Percentiles rank a stretch among this genome's conserved stretches.
phyloP scores from a whole-genome alignment of 2,797 vertebrate genomes.

The Antennarius maculatus region DNA sequence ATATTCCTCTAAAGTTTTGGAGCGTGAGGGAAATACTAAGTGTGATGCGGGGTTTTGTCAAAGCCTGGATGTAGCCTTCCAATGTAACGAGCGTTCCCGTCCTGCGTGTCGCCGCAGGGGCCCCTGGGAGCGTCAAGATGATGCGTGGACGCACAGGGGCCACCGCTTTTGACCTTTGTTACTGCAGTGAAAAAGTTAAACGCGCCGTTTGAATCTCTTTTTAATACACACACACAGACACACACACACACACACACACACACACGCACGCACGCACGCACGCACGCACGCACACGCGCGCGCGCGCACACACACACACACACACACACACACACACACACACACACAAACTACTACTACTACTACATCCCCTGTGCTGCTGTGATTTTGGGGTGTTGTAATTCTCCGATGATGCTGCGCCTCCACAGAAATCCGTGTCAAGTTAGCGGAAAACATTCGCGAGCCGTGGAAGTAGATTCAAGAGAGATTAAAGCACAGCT shows the following conservation, averaged over 20 bases:
- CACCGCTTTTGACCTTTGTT: not conserved
- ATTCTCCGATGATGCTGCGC: constrained; percentile 22
- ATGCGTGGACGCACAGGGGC: constrained; percentile 1
- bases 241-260: not conserved
- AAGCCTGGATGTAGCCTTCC: constrained; percentile 4
- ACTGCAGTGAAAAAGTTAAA: not conserved
- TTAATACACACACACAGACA: not conserved
- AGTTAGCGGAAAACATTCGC: not conserved
- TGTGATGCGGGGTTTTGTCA: constrained; percentile 28
- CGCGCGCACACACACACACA: not conserved
- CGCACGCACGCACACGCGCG: too few relatives aligned
- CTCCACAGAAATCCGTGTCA: constrained; percentile 4
- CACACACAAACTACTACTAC: not conserved
- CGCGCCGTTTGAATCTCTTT: not conserved
- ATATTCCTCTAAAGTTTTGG: constrained; percentile 43
- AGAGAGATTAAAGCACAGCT: constrained; percentile 11
- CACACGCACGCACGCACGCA: not conserved
- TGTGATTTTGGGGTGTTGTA: constrained; percentile 2
- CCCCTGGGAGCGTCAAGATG: not conserved
- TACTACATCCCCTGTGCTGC: too few relatives aligned
- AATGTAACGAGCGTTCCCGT: constrained; percentile 13
- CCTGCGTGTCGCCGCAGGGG: constrained; percentile 20
- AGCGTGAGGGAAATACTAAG: constrained; percentile 58
- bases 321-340: not conserved
- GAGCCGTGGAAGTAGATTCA: not conserved